phyloP scores from a whole-genome alignment of 2,113 vertebrate genomes.

The Maccullochella peelii region DNA sequence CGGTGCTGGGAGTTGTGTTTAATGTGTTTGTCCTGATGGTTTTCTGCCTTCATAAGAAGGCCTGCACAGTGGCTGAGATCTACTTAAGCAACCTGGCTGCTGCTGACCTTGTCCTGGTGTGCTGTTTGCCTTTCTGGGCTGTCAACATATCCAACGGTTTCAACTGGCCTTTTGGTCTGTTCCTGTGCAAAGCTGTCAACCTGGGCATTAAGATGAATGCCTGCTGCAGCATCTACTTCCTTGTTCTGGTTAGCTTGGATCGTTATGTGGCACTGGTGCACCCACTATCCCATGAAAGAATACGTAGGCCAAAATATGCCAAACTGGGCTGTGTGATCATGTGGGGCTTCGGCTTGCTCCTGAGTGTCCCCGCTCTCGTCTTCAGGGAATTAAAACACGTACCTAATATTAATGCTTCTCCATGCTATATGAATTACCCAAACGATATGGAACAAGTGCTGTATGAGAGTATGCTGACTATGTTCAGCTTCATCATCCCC shows the following conservation, averaged over 20 bases:
- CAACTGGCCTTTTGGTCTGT: slow-evolving; percentile 86
- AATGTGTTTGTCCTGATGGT: slow-evolving; percentile 89
- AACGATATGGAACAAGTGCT: background rate
- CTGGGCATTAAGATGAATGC: slow-evolving; percentile 83
- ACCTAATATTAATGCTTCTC: slow-evolving; percentile 44
- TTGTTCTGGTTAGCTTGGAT: slow-evolving; percentile 90
- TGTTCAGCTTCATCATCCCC: slow-evolving; percentile 87
- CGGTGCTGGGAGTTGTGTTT: slow-evolving; percentile 83
- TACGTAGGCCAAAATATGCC: slow-evolving; percentile 84
- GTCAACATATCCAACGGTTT: slow-evolving; percentile 79
- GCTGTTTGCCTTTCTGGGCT: slow-evolving; percentile 90
- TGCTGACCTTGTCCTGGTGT: slow-evolving; percentile 87
- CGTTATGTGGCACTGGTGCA: slow-evolving; percentile 91
- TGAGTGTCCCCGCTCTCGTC: slow-evolving; percentile 83
- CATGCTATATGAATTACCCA: slow-evolving; percentile 76
- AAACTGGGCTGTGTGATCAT: slow-evolving; percentile 86
- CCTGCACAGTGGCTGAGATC: slow-evolving; percentile 90
- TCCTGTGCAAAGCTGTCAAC: slow-evolving; percentile 85
- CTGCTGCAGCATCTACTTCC: slow-evolving; percentile 89
- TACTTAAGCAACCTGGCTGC: slow-evolving; percentile 90
- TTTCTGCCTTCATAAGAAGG: slow-evolving; percentile 88
- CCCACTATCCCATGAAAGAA: slow-evolving; percentile 84
- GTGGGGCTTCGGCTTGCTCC: slow-evolving; percentile 84
- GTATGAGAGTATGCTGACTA: slow-evolving; percentile 80
- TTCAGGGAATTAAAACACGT: slow-evolving; percentile 48